These are phyloP conservation scores for Oceanodroma leucorhoa DNA, from an alignment of 2,797 vertebrate genomes.

Conservation along the genomic window DNA sequence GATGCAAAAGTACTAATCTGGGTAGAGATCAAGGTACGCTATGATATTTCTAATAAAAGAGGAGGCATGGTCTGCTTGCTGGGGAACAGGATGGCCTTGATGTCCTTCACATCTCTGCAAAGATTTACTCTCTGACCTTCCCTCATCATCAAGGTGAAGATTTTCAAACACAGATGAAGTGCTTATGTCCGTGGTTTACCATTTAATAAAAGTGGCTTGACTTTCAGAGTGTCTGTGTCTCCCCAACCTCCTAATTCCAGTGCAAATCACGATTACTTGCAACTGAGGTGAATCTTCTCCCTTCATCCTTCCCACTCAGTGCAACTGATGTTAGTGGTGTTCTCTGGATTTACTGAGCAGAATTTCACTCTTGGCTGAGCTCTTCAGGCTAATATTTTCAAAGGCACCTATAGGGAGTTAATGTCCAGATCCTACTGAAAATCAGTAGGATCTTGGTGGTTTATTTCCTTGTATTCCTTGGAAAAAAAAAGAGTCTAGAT, in stretches of 20 bases:
- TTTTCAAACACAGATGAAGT: conserved; percentile 4
- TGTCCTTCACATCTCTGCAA: background rate
- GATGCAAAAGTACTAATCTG: background rate
- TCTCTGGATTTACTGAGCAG: background rate
- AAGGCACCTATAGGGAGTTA: background rate
- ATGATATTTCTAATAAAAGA: background rate
- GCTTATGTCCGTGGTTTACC: background rate
- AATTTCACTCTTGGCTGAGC: conserved; percentile 2
- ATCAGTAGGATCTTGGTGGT: background rate
- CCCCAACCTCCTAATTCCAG: background rate
- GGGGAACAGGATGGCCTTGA: background rate
- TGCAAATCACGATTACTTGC: conserved; percentile 10
- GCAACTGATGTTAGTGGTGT: background rate
- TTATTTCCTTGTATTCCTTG: background rate
- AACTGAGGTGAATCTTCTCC: background rate
- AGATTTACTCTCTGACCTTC: background rate
- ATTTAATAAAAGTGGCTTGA: background rate
- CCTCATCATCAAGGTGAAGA: background rate
- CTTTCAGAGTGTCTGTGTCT: background rate
- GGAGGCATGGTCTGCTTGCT: background rate
- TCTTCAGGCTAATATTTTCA: conserved; percentile 3
- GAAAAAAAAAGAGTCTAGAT: background rate
- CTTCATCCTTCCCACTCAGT: conserved; percentile 6
- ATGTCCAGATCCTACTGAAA: background rate
- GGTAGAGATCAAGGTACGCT: background rate